phyloP scores from a whole-genome alignment of 2,113 vertebrate species.

The Climacteris rufus region DNA sequence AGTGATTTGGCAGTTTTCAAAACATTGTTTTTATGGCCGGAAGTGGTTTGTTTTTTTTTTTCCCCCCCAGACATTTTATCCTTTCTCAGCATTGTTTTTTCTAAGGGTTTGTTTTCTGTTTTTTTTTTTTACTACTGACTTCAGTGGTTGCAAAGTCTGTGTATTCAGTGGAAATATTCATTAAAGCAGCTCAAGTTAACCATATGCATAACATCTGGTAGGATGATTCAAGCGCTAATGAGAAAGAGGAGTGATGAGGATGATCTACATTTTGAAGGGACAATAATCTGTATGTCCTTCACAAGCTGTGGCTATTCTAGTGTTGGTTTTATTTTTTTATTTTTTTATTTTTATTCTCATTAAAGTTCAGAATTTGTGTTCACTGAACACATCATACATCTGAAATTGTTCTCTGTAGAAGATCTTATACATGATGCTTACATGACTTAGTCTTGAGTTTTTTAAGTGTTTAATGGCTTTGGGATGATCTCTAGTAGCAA shows the following conservation, averaged over 20 bases:
- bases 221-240: neutral
- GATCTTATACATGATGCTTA: neutral
- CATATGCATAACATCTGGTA: neutral
- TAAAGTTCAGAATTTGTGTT: neutral
- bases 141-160: neutral
- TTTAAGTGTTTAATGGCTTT: neutral
- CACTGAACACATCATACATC: neutral
- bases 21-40: neutral
- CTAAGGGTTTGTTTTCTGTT: too few relatives aligned
- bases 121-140: neutral
- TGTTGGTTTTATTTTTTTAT: neutral
- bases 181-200: neutral
- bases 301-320: neutral
- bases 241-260: neutral
- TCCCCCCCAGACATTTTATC: neutral
- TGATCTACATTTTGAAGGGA: neutral
- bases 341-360: neutral
- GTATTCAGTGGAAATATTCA: neutral
- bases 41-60: neutral
- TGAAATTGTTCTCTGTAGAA: neutral
- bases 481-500: neutral
- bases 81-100: neutral
- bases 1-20: neutral
- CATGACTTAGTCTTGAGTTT: neutral
- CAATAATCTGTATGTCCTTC: neutral